Percentiles rank a stretch among this genome's conserved stretches.
Conservation (phyloP, 2,797 vertebrate genomes). For the Echeneis naucrates region DNA sequence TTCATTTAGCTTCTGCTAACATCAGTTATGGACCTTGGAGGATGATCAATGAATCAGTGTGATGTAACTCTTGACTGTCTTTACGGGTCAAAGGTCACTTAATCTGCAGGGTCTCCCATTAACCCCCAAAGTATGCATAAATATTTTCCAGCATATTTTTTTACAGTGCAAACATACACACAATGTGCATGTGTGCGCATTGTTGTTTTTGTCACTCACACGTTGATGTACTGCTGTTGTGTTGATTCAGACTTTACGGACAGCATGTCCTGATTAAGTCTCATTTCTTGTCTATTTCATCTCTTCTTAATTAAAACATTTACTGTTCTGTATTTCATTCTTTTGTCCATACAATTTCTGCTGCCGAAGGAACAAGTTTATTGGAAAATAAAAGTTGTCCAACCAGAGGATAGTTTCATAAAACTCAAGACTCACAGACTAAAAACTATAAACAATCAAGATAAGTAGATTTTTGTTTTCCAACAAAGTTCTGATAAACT, state of each 20-base stretch:
- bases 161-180: slow-evolving; percentile 32
- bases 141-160: slow-evolving; percentile 51
- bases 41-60: not conserved
- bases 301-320: not conserved
- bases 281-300: not conserved
- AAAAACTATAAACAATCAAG: too few species aligned
- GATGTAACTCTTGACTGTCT: too few species aligned
- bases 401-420: not conserved
- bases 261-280: not conserved
- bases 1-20: too few species aligned
- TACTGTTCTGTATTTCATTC: not conserved
- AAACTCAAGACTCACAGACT: too few species aligned
- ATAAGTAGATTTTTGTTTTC: not conserved
- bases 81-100: not conserved
- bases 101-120: not conserved
- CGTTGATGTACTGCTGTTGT: slow-evolving; percentile 37
- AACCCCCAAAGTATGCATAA: slow-evolving; percentile 53
- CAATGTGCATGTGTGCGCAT: slow-evolving; percentile 23
- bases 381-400: not conserved
- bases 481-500: not conserved
- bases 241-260: slow-evolving; percentile 9
- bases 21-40: not conserved
- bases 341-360: not conserved
- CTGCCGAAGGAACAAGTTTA: not conserved
- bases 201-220: too few species aligned